Evolutionary conservation across 2,113 vertebrate genomes (phyloP), one percentile per base, ranked within the genome.

Genomic region (Phyllopteryx taeniolatus): DNA sequence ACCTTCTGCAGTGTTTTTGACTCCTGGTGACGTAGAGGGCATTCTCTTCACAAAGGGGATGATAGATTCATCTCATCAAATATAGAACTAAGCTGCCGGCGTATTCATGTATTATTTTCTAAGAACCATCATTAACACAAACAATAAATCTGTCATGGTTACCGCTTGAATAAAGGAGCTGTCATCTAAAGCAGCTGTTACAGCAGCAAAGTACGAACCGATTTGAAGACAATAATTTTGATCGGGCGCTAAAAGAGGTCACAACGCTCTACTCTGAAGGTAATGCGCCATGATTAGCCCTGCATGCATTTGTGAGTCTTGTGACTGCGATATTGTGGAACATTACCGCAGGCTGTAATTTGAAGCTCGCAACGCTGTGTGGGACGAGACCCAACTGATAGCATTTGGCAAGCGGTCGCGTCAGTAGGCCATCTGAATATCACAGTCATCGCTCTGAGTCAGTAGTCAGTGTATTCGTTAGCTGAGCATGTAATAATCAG

Each of bases 391-490:
- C 83, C 80, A 15, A 84, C 76, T 86, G 83, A 89, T 83, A 85
- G 78, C 75, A 73, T 81, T 87, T 87, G 87, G 82, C 85, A 85
- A 76, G 73, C 61, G 71, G 82, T 81, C 77, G 74, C 78, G 78
- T 79, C 70, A 33, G 73, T 71, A 84, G 82, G 87, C 85, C 79
- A 82, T 87, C 79, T 83, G 73, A 84, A 88, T 75, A 87, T 84
- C 75, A 60, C 72, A 80, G 82, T 68, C 70, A 74, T 68, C 22
- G 72, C 74, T 74, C 49, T 73, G 76, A 85, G 73, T 85, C 79
- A 79, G 72, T 77, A 65, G 47, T 77, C 74, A 85, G 75, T 81
- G 83, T 75, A 82, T 88, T 86, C 83, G 80, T 88, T 81, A 79
- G 76, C 81, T 27, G 76, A 81, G 78, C 76, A 72, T 74, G 76